Evolutionary conservation across 1,140 invertebrate species (phyloP).

Genomic region (Caenorhabditis inopinata): DNA sequence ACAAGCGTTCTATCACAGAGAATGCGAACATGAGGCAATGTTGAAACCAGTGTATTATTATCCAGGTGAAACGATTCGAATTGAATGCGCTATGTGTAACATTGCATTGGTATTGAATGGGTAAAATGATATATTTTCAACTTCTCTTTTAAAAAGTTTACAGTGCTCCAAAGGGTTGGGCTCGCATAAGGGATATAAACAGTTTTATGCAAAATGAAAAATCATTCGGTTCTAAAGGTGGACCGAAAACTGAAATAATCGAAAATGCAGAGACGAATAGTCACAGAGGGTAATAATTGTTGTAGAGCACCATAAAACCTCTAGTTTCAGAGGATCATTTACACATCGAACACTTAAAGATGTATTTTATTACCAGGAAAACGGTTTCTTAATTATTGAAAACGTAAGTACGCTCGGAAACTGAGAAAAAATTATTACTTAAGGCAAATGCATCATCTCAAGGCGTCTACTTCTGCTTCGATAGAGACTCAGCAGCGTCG

Average conservation of each 20-base stretch:
- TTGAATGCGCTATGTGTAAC: background rate
- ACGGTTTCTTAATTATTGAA: background rate
- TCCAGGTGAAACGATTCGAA: background rate
- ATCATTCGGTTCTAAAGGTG: background rate
- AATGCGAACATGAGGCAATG: background rate
- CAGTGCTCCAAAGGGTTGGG: background rate
- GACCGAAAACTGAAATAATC: background rate
- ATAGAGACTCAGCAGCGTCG: background rate
- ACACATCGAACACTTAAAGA: background rate
- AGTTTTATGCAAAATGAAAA: background rate
- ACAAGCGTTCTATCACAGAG: background rate
- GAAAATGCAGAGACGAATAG: background rate
- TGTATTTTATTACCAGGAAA: background rate
- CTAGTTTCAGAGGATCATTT: background rate
- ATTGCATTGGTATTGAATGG: background rate
- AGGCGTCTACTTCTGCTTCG: slow-evolving; percentile 12
- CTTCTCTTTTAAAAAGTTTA: background rate
- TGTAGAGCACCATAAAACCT: background rate
- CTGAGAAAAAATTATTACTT: background rate
- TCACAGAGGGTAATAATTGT: too few relatives aligned
- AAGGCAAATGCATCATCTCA: background rate
- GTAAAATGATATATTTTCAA: background rate
- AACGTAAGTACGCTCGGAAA: background rate
- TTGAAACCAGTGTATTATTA: background rate
- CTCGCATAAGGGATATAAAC: background rate